Base-by-base conservation (phyloP, 2,888 invertebrate genomes). In the Leistus spinibarbis region DNA sequence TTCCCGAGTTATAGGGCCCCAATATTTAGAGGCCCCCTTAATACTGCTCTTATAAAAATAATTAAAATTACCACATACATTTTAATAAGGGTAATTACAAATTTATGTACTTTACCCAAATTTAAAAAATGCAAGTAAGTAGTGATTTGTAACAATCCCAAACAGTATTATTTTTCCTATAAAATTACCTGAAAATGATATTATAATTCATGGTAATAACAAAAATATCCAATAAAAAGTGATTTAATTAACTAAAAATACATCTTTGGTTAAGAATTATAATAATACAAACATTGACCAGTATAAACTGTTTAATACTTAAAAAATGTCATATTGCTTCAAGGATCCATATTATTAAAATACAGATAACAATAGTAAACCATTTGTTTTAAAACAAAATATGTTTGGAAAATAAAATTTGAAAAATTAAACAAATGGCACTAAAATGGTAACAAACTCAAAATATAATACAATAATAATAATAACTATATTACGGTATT, bases 251-350 rank as follows among this genome's bases (percentile, higher is more conserved):
- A 22, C 64, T 71, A 60, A 73, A 64, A 73, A 73, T 66, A 73
- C 53, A 73, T 73, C 73, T 73, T 73, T 73, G 73, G 73, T 67
- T 73, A 73, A 67, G 40, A 56, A 73, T n/a, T n/a, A n/a, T 62
- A 66, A 67, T 67, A 67, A 73, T 73, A 73, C 60, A 73, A 5
- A 73, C 53, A n/a, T 60, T 27, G 53, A 73, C 60, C 67, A 67
- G 63, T 62, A 73, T 23, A 60, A 72, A 73, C 24, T 23, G 27
- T 73, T 27, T 66, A 65, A 56, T 66, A 66, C 20, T 40, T 40
- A 40, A 40, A 40, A 40, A 40, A 40, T 73, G 65, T 71, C 71
- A 73, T 57, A 40, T 67, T 67, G 60, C 67, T 67, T 53, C 62
- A 67, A 40, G 40, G 7, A 24, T 66, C 17, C 40, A 17, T 27